phyloP scores from a whole-genome alignment of 2,797 vertebrate genomes.

The Gymnothorax javanicus region DNA sequence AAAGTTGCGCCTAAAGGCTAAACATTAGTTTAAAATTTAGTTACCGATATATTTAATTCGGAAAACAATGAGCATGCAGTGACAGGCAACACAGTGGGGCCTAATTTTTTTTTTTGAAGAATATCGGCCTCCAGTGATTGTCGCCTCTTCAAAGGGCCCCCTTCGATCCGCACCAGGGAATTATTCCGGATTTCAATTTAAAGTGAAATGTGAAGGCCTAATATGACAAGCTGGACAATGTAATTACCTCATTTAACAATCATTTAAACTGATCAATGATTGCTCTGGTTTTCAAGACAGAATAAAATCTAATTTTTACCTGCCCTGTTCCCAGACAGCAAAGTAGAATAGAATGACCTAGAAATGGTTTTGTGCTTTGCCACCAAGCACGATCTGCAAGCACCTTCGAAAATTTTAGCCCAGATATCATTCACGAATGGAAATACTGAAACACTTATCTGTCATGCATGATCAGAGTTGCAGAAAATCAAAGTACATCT shows the following conservation, averaged over 20 bases:
- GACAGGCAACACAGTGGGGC: too few species aligned
- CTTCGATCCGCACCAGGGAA: too few species aligned
- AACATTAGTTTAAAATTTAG: too few species aligned
- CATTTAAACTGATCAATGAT: not conserved
- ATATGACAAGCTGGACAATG: not conserved
- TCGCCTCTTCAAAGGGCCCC: too few species aligned
- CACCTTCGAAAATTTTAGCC: not conserved
- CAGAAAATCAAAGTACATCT: not conserved
- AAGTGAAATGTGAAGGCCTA: not conserved
- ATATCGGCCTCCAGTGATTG: too few species aligned
- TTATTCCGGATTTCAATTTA: too few species aligned
- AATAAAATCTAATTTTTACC: not conserved
- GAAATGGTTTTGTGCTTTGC: not conserved
- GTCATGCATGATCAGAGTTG: not conserved
- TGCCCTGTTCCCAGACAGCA: not conserved
- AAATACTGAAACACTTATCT: not conserved
- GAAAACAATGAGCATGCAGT: too few species aligned
- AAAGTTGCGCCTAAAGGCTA: too few species aligned
- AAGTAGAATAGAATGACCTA: not conserved
- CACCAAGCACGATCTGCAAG: not conserved
- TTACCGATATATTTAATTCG: too few species aligned
- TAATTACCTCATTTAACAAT: not conserved
- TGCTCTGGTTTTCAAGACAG: not conserved
- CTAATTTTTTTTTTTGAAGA: too few species aligned
- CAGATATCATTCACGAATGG: not conserved